These are phyloP conservation scores for Drosophila simulans DNA, from an alignment of 1,140 invertebrate genomes.

Conservation along the genomic window DNA sequence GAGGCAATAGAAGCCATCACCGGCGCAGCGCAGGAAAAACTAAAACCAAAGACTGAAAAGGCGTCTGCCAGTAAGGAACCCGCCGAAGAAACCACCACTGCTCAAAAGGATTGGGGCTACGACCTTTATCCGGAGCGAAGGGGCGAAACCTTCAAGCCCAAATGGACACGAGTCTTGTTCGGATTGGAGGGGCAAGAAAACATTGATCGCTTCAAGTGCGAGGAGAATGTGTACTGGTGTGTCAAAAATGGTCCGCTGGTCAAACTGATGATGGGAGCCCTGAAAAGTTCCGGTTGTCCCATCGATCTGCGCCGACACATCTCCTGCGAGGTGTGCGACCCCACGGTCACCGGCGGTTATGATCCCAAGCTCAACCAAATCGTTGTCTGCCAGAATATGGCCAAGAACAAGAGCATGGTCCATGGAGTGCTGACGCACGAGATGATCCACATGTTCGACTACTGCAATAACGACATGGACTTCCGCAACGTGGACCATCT, in stretches of 20 bases:
- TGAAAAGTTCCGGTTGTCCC: conserved; percentile 92
- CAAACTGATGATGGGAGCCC: conserved; percentile 93
- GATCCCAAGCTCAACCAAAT: conserved; percentile 91
- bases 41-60: conserved; percentile 6
- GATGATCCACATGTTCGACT: conserved; percentile 98
- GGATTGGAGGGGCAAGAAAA: conserved; percentile 88
- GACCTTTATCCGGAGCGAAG: conserved; percentile 94
- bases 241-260: conserved; percentile 92
- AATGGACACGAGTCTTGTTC: conserved; percentile 86
- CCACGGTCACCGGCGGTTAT: conserved; percentile 94
- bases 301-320: conserved; percentile 94
- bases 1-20: conserved; percentile 2
- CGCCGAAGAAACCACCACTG: conserved; percentile 5
- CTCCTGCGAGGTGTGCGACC: conserved; percentile 95
- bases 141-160: conserved; percentile 86
- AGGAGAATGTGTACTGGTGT: conserved; percentile 90
- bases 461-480: conserved; percentile 94
- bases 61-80: conserved; percentile 21
- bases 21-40: neutral
- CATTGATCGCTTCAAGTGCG: conserved; percentile 91
- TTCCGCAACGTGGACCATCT: conserved; percentile 96
- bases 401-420: conserved; percentile 87
- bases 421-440: conserved; percentile 95
- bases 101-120: conserved; percentile 88
- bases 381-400: conserved; percentile 95